A percentile compares a stretch with the other conserved stretches of the same genome.
Conservation (phyloP, 2,113 vertebrate genomes). For the Talpa occidentalis region DNA sequence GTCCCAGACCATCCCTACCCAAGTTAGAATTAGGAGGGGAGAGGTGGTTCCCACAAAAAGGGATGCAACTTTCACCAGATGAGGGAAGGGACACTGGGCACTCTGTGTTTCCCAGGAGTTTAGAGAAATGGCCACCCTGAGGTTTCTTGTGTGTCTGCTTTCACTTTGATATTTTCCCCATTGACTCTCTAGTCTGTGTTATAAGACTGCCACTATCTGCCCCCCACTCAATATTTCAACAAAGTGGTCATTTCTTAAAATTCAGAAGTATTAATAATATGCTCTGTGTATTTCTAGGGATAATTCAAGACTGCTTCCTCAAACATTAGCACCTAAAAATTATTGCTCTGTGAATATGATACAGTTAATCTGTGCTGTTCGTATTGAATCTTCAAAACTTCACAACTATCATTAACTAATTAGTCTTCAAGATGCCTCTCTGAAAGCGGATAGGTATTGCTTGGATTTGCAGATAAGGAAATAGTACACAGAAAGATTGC, state of each 20-base stretch:
- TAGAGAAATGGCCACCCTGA: neutral
- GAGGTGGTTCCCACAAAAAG: neutral
- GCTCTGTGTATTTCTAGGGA: neutral
- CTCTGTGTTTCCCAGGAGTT: neutral
- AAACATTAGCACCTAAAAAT: neutral
- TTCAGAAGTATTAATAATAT: neutral
- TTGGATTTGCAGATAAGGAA: slow-evolving; percentile 45
- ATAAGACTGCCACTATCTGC: neutral
- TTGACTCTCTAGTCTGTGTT: neutral
- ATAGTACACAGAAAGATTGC: neutral
- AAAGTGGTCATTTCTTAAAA: neutral
- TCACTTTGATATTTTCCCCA: neutral
- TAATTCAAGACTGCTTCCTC: slow-evolving; percentile 24
- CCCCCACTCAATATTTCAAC: neutral
- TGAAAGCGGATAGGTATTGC: slow-evolving; percentile 42
- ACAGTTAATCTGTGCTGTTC: slow-evolving; percentile 56
- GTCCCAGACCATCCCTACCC: neutral
- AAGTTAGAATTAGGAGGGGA: neutral
- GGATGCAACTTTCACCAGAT: neutral
- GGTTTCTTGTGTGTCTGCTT: neutral
- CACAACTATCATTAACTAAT: slow-evolving; percentile 73
- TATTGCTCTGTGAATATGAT: neutral
- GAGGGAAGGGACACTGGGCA: neutral
- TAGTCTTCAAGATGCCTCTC: slow-evolving; percentile 68
- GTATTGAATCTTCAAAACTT: slow-evolving; percentile 55